These are phyloP conservation scores for Edolisoma coerulescens DNA, from an alignment of 2,113 vertebrate species.

Conservation along the genomic window DNA sequence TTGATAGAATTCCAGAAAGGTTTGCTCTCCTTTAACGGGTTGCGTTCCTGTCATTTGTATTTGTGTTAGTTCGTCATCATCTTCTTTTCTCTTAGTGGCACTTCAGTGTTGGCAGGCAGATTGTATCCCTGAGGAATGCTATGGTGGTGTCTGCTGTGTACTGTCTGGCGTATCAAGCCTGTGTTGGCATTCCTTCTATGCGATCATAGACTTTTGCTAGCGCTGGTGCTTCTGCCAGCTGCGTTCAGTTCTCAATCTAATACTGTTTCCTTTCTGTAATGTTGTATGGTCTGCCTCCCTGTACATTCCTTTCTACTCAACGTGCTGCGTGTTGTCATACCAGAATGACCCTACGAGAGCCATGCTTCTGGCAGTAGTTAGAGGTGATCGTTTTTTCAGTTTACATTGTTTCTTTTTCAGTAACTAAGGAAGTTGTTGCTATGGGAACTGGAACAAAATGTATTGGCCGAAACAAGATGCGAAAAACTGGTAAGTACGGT, in stretches of 20 bases:
- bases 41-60: accelerated
- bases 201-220: not conserved
- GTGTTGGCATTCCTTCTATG: not conserved
- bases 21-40: not conserved
- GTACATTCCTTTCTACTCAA: not conserved
- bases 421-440: constrained; percentile 85
- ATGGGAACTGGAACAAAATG: constrained; percentile 97
- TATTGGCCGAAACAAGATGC: constrained; percentile 86
- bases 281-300: not conserved
- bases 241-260: not conserved
- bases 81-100: not conserved
- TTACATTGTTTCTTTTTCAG: constrained; percentile 46
- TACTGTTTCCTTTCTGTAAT: not conserved
- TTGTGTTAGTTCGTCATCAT: not conserved
- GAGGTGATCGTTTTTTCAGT: not conserved
- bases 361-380: not conserved
- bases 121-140: not conserved
- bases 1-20: not conserved
- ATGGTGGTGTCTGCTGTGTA: not conserved
- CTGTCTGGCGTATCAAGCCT: not conserved
- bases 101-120: not conserved
- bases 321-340: not conserved
- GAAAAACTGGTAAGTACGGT: constrained; percentile 77
- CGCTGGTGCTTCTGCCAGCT: not conserved
- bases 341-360: not conserved